Base-by-base conservation (phyloP, 2,797 vertebrate species). In the Aldrovandia affinis region DNA sequence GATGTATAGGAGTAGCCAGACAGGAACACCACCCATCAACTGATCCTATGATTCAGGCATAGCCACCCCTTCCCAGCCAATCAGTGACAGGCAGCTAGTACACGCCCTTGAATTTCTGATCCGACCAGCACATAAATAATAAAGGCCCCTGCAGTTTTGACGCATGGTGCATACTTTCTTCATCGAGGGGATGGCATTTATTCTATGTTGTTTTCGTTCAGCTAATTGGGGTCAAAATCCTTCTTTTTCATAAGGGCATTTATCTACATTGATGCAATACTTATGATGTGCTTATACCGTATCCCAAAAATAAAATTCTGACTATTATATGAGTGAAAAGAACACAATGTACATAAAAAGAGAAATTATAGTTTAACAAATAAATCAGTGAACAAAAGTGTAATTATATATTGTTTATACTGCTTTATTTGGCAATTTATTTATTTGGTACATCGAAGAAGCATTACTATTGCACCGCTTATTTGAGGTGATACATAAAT, bases 41-140 rank as follows among this genome's bases (percentile, higher is more conserved):
- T 83, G 85, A 84, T 79, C 42, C 75, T 50, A 75, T 61, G 68
- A 85, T 25, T 80, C 78, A 77, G 33, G 14, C 33, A 30, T 28
- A 36, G 78, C n/a, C 50, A 57, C 44, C 65, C n/a, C 47, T 52
- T 8, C 18, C 20, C 36, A 30, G 18, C 52, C 68, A 50, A 20
- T 82, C 85, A 86, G 80, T 83, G 7, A 12, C 39, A 36, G 33
- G 65, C 59, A 39, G 57, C 47, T 77, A 80, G 68, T 33, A 63
- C 80, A 83, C 80, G 65, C 42, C 18, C 68, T 75, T 28, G 4
- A 54, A 79, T 55, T 79, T 55, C 25, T 52, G 78, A 79, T 79
- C 50, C 61, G 82, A 36, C 33, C 47, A 54, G 78, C 12, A 18
- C 78, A 44, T 52, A 33, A 57, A 75, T 84, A 57, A 78, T 7